Conservation (phyloP, 1,140 invertebrate species). For the Holcopasites calliopsidis region DNA sequence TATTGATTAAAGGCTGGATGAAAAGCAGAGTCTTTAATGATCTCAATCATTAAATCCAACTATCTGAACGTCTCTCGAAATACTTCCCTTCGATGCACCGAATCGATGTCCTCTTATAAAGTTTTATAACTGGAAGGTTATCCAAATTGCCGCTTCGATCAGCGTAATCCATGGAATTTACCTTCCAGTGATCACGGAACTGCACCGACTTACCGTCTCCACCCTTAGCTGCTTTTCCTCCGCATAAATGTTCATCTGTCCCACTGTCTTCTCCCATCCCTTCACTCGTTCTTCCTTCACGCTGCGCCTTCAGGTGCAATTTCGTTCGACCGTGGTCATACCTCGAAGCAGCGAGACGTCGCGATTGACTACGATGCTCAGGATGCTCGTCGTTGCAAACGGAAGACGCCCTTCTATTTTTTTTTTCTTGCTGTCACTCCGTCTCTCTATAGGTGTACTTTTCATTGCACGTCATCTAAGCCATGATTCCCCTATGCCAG, state of each 20-base stretch:
- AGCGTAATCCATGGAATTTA: slow-evolving; percentile 30
- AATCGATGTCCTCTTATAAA: slow-evolving; percentile 7
- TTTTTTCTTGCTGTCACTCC: background rate
- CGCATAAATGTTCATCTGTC: slow-evolving; percentile 16
- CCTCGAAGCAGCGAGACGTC: background rate
- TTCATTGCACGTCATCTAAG: slow-evolving; percentile 7
- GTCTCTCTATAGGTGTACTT: background rate
- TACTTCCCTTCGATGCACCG: background rate
- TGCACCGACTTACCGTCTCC: background rate
- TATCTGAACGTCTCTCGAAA: background rate
- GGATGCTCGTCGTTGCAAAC: background rate
- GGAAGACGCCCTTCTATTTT: background rate
- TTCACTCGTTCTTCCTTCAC: background rate
- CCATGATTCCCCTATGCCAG: slow-evolving; percentile 33
- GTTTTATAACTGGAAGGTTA: background rate
- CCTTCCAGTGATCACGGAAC: slow-evolving; percentile 2
- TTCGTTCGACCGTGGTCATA: background rate
- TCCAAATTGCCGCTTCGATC: slow-evolving; percentile 24
- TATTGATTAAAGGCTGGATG: too few species aligned
- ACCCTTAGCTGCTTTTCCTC: background rate
- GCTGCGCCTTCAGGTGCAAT: slow-evolving; percentile 1
- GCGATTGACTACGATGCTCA: background rate
- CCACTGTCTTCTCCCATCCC: background rate
- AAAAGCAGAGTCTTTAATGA: too few species aligned
- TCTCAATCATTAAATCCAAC: too few species aligned